Evolutionary conservation across 2,797 vertebrate genomes (phyloP).

Genomic region (Columba guinea): DNA sequence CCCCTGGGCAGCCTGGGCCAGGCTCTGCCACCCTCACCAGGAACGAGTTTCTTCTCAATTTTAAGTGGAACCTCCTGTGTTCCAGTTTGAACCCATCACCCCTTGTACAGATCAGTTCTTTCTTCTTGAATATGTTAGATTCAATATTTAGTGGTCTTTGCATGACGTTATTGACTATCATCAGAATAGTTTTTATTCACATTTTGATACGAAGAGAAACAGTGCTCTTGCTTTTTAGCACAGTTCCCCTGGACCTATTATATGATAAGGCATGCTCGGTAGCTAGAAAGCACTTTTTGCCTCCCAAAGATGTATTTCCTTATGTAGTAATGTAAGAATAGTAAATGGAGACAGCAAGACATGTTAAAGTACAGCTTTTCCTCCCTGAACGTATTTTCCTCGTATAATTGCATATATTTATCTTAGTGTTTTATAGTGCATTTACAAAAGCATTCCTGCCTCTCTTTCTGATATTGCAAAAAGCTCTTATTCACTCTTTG

Average conservation of each 20-base stretch:
- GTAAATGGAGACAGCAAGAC: background rate
- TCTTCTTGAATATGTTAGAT: background rate
- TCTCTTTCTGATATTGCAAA: background rate
- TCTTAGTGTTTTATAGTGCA: constrained; percentile 30
- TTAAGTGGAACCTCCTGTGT: no score
- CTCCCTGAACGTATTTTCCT: background rate
- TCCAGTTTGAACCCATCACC: no score
- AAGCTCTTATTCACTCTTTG: constrained; percentile 20
- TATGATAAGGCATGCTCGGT: background rate
- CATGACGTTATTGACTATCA: background rate
- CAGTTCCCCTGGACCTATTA: background rate
- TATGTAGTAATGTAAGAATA: background rate
- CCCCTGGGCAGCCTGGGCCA: no score
- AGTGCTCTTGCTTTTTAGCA: background rate
- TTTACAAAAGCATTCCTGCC: constrained; percentile 13
- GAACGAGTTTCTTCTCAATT: no score
- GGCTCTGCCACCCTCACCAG: no score
- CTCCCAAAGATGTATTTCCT: background rate
- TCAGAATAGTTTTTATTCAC: background rate
- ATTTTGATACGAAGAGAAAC: background rate
- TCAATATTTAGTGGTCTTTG: background rate
- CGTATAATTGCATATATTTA: constrained; percentile 48
- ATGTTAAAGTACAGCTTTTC: background rate
- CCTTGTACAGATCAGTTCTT: background rate
- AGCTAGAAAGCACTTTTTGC: background rate